A percentile compares a stretch with the other conserved stretches of the same genome.
Conservation (phyloP, 2,797 vertebrate genomes). For the Sebastes nivosus region DNA sequence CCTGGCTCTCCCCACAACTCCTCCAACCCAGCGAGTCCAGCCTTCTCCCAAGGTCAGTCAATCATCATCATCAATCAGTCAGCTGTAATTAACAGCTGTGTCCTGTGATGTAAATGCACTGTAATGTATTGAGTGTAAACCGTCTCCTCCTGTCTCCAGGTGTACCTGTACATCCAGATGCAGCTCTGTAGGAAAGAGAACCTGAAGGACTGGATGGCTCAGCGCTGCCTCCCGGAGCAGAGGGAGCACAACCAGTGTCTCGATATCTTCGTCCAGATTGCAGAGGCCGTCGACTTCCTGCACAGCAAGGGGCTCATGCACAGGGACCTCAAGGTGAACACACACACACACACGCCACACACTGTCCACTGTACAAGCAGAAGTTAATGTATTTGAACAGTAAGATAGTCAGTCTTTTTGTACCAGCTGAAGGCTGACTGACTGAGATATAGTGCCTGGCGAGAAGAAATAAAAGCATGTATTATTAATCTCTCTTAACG, state of each 20-base stretch:
- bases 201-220: conserved; percentile 98
- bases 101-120: not conserved
- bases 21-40: conserved; percentile 77
- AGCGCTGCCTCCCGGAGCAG: conserved; percentile 88
- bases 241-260: conserved; percentile 90
- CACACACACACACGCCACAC: no score
- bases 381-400: not conserved
- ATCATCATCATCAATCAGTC: not conserved
- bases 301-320: conserved; percentile 99
- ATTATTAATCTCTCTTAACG: not conserved
- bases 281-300: conserved; percentile 95
- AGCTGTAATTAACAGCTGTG: not conserved
- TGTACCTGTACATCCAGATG: conserved; percentile 99
- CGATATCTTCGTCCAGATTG: conserved; percentile 96
- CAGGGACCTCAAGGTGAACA: conserved; percentile 95
- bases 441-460: no score
- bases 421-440: no score
- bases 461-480: no score
- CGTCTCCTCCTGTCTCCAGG: conserved; percentile 56
- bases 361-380: not conserved
- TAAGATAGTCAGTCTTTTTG: no score
- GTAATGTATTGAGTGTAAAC: not conserved
- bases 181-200: conserved; percentile 98
- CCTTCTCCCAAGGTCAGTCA: conserved; percentile 87
- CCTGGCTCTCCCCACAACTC: conserved; percentile 80